Base-by-base conservation (phyloP, 2,888 invertebrate species). In the Spisula subtruncata region DNA sequence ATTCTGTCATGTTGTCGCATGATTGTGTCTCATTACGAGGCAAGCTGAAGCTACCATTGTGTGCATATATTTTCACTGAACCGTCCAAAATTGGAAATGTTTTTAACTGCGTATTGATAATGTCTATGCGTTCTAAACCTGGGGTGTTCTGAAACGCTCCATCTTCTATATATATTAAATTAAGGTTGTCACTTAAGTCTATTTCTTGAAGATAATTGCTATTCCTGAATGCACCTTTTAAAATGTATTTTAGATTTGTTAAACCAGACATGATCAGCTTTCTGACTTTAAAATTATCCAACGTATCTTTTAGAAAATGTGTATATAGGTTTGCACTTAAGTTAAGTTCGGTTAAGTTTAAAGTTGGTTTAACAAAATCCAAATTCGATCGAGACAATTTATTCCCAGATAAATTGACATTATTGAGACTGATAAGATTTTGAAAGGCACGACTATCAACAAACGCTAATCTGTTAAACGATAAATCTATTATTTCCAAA, bases 401-500 rank as follows among this genome's bases (percentile, higher is more conserved):
- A 82, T 88, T 88, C 51, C 25, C 54, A 6, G 32, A 6, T 8
- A 88, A 46, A 51, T 84, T 29, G 10, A 88, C 20, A 18, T 0
- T 14, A 41, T 46, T 18, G 6, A 88, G 48, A 71, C 51, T 71
- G 35, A 71, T 46, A n/a, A 71, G 32, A 48, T 66, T 35, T 2
- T n/a, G 48, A 18, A 88, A 85, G 8, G 85, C 14, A 1, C n/a
- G 35, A 5, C 35, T 85, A 25, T 85, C 85, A 46, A 88, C 18
- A 32, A 25, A 66, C n/a, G 66, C 18, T 41, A 88, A 66, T 16
- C 60, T 35, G 51, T 88, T 88, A 48, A 20, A 20, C 16, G 88
- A 85, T 16, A 88, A 71, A 60, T 88, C 81, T 25, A 88, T 56
- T n/a, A 71, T 46, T 56, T 88, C 75, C 35, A 88, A 48, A 20